These are phyloP conservation scores for Trematomus bernacchii DNA, from an alignment of 2,797 vertebrate genomes.

Conservation along the genomic window DNA sequence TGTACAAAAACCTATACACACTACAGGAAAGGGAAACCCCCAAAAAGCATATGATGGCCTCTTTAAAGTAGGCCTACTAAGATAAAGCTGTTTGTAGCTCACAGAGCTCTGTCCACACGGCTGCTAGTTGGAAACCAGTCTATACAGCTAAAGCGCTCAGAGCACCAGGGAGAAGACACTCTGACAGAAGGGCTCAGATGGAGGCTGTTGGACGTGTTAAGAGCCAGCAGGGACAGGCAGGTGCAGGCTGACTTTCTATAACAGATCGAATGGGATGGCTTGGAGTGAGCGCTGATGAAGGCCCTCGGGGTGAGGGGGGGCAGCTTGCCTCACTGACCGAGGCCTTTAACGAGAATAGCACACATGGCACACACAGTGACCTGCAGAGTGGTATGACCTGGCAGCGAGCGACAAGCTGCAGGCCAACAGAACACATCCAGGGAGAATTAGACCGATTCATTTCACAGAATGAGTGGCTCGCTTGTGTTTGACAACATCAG, in stretches of 20 bases:
- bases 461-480: neutral
- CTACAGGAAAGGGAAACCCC: too few species aligned
- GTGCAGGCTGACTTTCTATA: slow-evolving; percentile 61
- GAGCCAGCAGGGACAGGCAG: slow-evolving; percentile 43
- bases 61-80: too few species aligned
- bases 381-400: slow-evolving; percentile 47
- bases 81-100: neutral
- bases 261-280: slow-evolving; percentile 44
- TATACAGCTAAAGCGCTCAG: slow-evolving; percentile 29
- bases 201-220: slow-evolving; percentile 36
- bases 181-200: slow-evolving; percentile 41
- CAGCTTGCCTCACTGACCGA: slow-evolving; percentile 56
- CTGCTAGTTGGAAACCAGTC: slow-evolving; percentile 1
- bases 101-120: too few species aligned
- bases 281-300: slow-evolving; percentile 60
- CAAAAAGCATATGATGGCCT: too few species aligned
- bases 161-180: slow-evolving; percentile 22
- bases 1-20: too few species aligned
- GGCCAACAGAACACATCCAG: slow-evolving; percentile 44
- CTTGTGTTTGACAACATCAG: neutral
- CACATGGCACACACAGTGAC: slow-evolving; percentile 20
- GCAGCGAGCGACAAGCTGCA: slow-evolving; percentile 38
- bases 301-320: slow-evolving; percentile 41
- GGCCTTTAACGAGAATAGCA: slow-evolving; percentile 62
- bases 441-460: slow-evolving; percentile 22